A percentile compares a stretch with the other conserved stretches of the same genome.
phyloP scores from a whole-genome alignment of 1,140 invertebrate genomes.

The Drosophila aff. region DNA sequence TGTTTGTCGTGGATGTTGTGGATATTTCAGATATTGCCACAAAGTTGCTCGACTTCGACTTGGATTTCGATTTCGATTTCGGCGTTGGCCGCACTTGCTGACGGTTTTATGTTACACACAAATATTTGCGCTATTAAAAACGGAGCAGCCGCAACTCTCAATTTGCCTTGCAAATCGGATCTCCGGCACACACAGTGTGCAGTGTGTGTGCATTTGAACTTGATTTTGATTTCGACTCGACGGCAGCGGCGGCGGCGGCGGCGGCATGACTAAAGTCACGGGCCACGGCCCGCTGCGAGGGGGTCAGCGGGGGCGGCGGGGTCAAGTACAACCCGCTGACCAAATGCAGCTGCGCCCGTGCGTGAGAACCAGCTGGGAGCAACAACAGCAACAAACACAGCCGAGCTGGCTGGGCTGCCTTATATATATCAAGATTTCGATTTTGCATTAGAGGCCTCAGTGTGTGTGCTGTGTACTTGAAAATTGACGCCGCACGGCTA shows the following conservation, averaged over 20 bases:
- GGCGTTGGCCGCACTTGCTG: constrained; percentile 51
- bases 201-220: constrained; percentile 68
- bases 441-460: constrained; percentile 67
- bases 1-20: constrained; percentile 29
- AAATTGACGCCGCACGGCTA: constrained; percentile 78
- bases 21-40: constrained; percentile 35
- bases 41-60: constrained; percentile 33
- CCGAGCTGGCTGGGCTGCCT: constrained; percentile 45
- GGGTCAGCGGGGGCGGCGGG: constrained; percentile 39
- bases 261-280: constrained; percentile 74
- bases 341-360: constrained; percentile 76
- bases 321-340: constrained; percentile 64
- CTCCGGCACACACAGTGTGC: constrained; percentile 21
- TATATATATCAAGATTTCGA: constrained; percentile 82
- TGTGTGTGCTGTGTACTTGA: constrained; percentile 59
- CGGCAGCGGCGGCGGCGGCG: constrained; percentile 43
- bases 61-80: constrained; percentile 29
- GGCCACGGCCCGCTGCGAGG: constrained; percentile 43
- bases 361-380: constrained; percentile 72
- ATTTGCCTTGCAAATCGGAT: constrained; percentile 77
- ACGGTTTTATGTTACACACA: constrained; percentile 80
- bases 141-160: constrained; percentile 50
- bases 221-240: constrained; percentile 76
- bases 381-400: constrained; percentile 33
- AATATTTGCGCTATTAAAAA: constrained; percentile 73